Evolutionary conservation across 1,140 invertebrate species (phyloP), one percentile per base, ranked within the genome.

Genomic region (Chlorops oryzae): DNA sequence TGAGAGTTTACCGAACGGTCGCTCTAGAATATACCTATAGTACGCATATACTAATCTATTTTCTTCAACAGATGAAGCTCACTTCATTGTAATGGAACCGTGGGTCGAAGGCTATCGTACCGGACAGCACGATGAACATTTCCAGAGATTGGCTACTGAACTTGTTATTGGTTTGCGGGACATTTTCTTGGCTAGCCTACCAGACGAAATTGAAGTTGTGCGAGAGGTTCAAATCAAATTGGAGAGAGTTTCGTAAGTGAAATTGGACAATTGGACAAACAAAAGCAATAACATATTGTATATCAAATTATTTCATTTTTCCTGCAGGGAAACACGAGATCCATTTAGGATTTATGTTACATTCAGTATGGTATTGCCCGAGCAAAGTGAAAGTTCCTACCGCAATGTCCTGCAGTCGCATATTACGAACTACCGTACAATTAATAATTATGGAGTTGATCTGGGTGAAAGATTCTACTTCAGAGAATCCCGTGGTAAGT

Each of bases 351-450:
- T 56, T n/a, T 48, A 57, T 25, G 61, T 56, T 10, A 44, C 56
- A n/a, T n/a, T n/a, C n/a, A n/a, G n/a, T n/a, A n/a, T 70, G 40
- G 58, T 61, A 25, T 50, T 70, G 9, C 67, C 62, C 6, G 46
- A 37, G 18, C 50, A 53, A 1, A 39, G 56, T 1, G 27, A 22
- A 3, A 54, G 58, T 23, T 70, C n/a, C n/a, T n/a, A 66, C n/a
- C 47, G 53, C 4, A n/a, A 45, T 2, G 53, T 55, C 5, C 28
- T 70, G 28, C 41, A 49, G 2, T 5, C 49, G 1, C 61, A 70
- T 7, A 28, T 70, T 42, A 23, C 41, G 6, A 20, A n/a, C 0
- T 65, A 45, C 37, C 41, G 50, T 6, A 35, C 46, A 0, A 51
- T 70, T 3, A 59, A 45, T 1, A 12, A 25, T 0, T 32, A 63